Conservation (phyloP, 2,797 vertebrate genomes). For the Lycodopsis pacificus region DNA sequence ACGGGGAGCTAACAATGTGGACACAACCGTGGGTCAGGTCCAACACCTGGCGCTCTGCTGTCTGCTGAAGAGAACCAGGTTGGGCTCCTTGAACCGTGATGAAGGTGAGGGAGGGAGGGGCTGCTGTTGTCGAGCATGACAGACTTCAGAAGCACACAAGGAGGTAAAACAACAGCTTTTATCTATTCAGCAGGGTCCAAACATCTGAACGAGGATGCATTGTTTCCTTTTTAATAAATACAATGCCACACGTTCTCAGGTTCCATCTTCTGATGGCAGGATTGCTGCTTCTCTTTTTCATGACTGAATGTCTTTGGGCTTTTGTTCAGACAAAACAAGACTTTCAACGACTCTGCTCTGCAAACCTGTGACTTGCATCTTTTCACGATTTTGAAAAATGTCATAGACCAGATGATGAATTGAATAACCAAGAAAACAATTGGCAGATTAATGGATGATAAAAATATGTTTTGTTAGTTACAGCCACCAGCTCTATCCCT, state of each 20-base stretch:
- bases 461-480: background rate
- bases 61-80: constrained; percentile 1
- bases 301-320: background rate
- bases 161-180: background rate
- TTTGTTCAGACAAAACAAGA: background rate
- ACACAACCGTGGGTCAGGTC: constrained; percentile 42
- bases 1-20: constrained; percentile 48
- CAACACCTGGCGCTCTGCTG: background rate
- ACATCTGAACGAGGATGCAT: background rate
- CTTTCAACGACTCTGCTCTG: background rate
- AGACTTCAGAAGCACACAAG: background rate
- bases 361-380: background rate
- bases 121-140: constrained; percentile 1
- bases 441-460: background rate
- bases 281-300: background rate
- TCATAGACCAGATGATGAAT: background rate
- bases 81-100: constrained; percentile 10
- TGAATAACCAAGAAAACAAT: background rate
- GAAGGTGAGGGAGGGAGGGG: background rate
- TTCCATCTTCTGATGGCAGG: background rate
- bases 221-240: background rate
- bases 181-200: background rate
- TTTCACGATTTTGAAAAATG: background rate
- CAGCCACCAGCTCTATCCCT: background rate
- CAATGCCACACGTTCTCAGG: background rate